Conservation (phyloP, 2,797 vertebrate species). For the Pipistrellus nathusii region DNA sequence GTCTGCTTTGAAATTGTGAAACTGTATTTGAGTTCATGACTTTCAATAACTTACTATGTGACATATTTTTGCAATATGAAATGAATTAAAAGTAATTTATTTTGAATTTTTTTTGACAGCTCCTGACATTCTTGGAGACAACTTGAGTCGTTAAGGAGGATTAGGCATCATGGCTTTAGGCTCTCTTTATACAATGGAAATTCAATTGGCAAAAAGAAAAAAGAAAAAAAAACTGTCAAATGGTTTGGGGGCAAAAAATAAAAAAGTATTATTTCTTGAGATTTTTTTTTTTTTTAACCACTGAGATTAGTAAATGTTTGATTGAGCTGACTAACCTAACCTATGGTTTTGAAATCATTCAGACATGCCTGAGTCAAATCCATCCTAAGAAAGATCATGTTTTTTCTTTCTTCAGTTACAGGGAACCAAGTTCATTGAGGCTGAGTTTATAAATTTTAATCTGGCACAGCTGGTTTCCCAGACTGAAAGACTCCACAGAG, state of each 20-base stretch:
- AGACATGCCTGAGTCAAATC: conserved; percentile 12
- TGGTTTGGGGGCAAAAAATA: background rate
- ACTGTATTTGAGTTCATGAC: conserved; percentile 51
- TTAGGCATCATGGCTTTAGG: conserved; percentile 48
- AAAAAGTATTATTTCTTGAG: background rate
- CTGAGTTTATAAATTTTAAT: conserved; percentile 39
- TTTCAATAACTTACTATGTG: conserved; percentile 26
- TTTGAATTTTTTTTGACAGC: conserved; percentile 56
- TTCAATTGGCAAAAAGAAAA: conserved; percentile 44
- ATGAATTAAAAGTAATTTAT: conserved; percentile 60
- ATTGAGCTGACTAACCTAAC: background rate
- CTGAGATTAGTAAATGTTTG: background rate
- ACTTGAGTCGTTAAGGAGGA: conserved; percentile 4
- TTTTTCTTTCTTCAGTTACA: conserved; percentile 54
- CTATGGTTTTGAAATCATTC: conserved; percentile 25
- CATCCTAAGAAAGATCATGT: background rate
- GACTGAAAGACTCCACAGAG: conserved; percentile 11
- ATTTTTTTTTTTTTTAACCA: background rate
- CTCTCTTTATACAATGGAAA: conserved; percentile 2
- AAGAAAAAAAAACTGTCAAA: conserved; percentile 4
- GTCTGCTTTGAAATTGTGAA: conserved; percentile 38
- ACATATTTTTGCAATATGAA: conserved; percentile 46
- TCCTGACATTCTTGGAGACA: conserved; percentile 46
- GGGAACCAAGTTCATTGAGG: background rate
- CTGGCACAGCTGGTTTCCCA: background rate